Conservation (phyloP, 2,797 vertebrate genomes). For the Platyrinchus mystaceus region DNA sequence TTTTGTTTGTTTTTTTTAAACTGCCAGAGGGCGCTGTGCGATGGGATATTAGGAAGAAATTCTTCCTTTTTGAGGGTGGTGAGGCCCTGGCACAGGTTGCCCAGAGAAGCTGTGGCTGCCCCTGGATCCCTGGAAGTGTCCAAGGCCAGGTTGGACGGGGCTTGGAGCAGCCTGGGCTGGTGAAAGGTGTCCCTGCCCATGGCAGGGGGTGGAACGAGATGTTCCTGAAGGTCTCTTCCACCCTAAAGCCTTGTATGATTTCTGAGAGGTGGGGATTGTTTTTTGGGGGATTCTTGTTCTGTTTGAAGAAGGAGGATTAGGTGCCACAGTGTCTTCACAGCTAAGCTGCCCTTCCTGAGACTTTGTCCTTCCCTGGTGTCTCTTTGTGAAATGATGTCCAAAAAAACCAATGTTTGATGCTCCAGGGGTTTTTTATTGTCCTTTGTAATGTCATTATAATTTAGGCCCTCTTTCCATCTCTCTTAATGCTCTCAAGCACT, state of each 20-base stretch:
- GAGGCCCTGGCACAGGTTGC: not conserved
- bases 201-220: not conserved
- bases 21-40: rapidly evolving
- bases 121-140: not conserved
- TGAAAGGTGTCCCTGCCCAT: not conserved
- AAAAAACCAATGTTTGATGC: not conserved
- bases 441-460: not conserved
- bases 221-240: not conserved
- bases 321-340: not conserved
- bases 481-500: constrained; percentile 1
- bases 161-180: not conserved
- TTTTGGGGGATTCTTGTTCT: rapidly evolving
- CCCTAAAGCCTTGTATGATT: not conserved
- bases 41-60: not conserved
- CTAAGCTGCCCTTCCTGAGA: not conserved
- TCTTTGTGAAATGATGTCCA: not conserved
- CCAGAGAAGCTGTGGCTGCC: no score
- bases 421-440: not conserved
- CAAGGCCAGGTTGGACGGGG: not conserved
- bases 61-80: not conserved
- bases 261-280: not conserved
- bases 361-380: not conserved
- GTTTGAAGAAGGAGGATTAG: not conserved
- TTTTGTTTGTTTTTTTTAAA: no score
- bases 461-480: not conserved